Percentiles rank a stretch among this genome's conserved stretches.
These are phyloP conservation scores for Tyrannus savana DNA, from an alignment of 2,113 vertebrate species.

Conservation along the genomic window DNA sequence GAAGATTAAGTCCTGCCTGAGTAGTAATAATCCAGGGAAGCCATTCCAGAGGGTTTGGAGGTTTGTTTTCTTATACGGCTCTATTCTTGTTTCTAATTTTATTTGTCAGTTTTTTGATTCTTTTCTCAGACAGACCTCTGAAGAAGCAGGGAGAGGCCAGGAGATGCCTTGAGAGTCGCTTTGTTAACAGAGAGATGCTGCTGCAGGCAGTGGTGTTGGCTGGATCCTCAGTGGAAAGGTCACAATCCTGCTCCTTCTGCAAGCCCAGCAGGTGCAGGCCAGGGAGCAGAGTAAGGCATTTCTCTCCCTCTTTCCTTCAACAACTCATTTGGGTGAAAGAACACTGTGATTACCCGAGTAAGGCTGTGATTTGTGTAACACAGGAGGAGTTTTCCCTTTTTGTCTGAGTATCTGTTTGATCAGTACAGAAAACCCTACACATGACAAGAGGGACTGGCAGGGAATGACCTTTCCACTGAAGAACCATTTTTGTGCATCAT, in stretches of 20 bases:
- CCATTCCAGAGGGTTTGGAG: background rate
- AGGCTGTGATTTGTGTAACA: background rate
- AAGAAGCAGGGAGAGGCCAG: background rate
- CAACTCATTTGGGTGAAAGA: background rate
- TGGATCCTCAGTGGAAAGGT: background rate
- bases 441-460: background rate
- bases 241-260: background rate
- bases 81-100: background rate
- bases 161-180: background rate
- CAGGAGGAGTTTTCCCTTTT: background rate
- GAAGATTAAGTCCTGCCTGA: slow-evolving; percentile 52
- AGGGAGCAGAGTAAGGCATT: fast-evolving
- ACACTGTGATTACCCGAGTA: fast-evolving
- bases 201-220: background rate
- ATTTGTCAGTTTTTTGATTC: background rate
- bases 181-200: background rate
- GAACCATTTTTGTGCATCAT: background rate
- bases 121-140: background rate
- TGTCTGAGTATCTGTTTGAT: background rate
- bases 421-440: background rate
- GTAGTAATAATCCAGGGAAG: slow-evolving; percentile 46
- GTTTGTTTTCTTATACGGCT: slow-evolving; percentile 12
- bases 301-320: background rate
- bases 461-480: background rate
- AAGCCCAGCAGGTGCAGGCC: fast-evolving